Conservation (phyloP, 2,797 vertebrate species). For the Smutsia temminckii region DNA sequence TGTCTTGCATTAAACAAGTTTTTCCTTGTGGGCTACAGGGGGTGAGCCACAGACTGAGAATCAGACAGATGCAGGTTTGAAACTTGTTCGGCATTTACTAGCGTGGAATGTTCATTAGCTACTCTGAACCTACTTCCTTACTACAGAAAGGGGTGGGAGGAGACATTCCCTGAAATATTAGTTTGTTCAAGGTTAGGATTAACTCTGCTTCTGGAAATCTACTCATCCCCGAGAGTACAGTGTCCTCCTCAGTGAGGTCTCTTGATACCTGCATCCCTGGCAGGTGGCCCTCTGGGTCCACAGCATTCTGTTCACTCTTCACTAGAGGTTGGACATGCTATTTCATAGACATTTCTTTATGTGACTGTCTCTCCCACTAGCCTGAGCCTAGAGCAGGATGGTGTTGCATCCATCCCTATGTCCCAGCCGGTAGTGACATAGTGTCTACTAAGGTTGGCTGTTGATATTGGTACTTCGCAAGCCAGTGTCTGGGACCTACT, state of each 20-base stretch:
- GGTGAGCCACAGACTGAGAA: not conserved
- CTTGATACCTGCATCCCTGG: not conserved
- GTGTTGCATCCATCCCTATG: rapidly evolving
- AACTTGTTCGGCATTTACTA: not conserved
- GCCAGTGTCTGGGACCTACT: not conserved
- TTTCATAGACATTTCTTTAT: not conserved
- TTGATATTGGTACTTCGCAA: not conserved
- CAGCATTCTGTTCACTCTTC: not conserved
- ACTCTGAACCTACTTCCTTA: not conserved
- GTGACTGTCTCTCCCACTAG: not conserved
- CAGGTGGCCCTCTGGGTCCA: not conserved
- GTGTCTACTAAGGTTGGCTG: not conserved
- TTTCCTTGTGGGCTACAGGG: not conserved
- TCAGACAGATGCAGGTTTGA: not conserved
- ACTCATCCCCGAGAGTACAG: not conserved
- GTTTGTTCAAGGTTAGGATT: not conserved
- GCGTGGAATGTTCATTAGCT: not conserved
- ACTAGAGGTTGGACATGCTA: rapidly evolving
- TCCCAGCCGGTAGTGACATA: not conserved
- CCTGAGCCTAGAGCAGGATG: not conserved
- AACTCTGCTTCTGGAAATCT: not conserved
- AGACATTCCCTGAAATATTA: not conserved
- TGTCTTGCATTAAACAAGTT: not conserved
- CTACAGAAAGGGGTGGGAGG: not conserved
- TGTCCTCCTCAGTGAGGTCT: not conserved